Percentiles rank a stretch among this genome's conserved stretches.
Conservation (phyloP, 2,797 vertebrate genomes). For the Thamnophis elegans region DNA sequence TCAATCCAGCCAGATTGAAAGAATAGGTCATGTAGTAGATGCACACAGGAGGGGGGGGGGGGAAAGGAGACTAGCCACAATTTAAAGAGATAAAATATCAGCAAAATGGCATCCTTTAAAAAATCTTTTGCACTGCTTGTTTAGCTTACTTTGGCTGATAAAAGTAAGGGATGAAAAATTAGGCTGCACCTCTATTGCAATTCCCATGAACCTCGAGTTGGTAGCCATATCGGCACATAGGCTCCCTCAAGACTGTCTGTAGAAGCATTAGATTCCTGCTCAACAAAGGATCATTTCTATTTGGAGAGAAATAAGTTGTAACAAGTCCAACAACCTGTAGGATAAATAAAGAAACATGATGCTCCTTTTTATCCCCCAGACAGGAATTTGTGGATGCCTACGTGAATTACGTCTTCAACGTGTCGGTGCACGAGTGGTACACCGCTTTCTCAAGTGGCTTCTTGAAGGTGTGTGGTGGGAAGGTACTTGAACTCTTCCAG, state of each 20-base stretch:
- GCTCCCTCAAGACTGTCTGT: not conserved
- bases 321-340: not conserved
- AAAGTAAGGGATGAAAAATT: not conserved
- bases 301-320: not conserved
- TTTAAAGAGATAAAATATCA: not conserved
- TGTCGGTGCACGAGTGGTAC: constrained; percentile 88
- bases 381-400: constrained; percentile 94
- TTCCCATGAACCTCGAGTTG: not conserved
- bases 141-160: not conserved
- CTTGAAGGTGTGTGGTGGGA: constrained; percentile 94
- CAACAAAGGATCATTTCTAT: not conserved
- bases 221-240: too few species aligned
- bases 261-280: too few species aligned
- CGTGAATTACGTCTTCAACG: constrained; percentile 86
- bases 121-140: too few species aligned
- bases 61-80: not conserved
- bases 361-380: constrained; percentile 69
- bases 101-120: not conserved
- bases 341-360: not conserved
- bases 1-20: not conserved
- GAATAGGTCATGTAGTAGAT: not conserved
- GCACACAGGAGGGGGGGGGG: not conserved
- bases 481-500: constrained; percentile 93
- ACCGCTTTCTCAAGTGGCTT: constrained; percentile 91
- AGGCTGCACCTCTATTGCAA: not conserved